Evolutionary conservation across 2,113 vertebrate species (phyloP).

Genomic region (Beaufortia kweichowensis): DNA sequence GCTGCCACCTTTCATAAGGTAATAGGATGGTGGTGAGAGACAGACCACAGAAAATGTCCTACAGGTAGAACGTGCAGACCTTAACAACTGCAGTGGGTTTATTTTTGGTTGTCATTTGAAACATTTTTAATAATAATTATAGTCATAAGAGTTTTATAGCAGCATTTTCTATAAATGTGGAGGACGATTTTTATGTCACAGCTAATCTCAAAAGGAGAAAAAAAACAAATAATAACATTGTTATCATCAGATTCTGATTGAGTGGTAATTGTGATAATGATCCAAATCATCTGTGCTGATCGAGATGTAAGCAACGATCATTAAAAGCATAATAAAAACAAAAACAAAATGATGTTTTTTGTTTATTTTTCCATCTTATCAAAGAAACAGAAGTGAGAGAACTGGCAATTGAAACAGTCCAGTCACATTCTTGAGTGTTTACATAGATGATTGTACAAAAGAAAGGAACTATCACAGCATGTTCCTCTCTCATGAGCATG

Average conservation of each 20-base stretch:
- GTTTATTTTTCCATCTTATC: slow-evolving; percentile 20
- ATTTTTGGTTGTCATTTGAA: neutral
- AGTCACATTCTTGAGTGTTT: slow-evolving; percentile 34
- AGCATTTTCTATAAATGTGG: neutral
- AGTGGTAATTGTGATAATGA: neutral
- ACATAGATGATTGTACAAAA: neutral
- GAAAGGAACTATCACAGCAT: slow-evolving; percentile 36
- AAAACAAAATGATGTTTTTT: neutral
- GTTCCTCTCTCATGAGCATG: neutral
- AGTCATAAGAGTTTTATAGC: neutral
- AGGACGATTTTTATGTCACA: neutral
- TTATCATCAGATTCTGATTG: neutral
- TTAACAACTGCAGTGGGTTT: neutral
- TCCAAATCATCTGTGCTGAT: neutral
- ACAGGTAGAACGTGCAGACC: neutral
- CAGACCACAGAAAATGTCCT: slow-evolving; percentile 39
- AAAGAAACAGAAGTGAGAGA: slow-evolving; percentile 33
- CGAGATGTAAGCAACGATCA: neutral
- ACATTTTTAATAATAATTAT: no score
- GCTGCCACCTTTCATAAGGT: slow-evolving; percentile 52
- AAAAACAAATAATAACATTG: neutral
- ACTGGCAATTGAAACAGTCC: slow-evolving; percentile 15
- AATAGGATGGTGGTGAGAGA: slow-evolving; percentile 56
- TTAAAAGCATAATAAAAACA: neutral
- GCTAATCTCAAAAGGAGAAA: neutral